These are phyloP conservation scores for Percopsis omiscomaycus DNA, from an alignment of 2,797 vertebrate genomes.

Conservation along the genomic window DNA sequence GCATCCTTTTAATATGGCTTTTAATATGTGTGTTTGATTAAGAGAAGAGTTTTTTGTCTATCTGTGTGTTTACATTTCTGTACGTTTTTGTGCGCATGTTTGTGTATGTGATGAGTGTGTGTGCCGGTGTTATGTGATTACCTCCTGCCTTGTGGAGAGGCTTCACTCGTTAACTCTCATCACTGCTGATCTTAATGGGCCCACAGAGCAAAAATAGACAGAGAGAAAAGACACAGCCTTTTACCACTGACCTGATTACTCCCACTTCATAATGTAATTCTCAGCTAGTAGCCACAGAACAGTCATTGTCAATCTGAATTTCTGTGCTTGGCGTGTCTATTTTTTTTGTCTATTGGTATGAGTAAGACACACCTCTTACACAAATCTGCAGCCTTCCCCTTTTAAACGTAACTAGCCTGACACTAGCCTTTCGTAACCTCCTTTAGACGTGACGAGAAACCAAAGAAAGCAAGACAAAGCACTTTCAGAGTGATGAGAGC, in stretches of 20 bases:
- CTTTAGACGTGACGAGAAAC: no score
- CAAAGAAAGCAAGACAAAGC: no score
- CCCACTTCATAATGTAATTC: background rate
- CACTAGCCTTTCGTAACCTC: no score
- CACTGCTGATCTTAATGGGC: conserved; percentile 77
- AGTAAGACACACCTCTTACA: no score
- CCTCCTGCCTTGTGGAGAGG: conserved; percentile 65
- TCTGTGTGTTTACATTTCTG: conserved; percentile 15
- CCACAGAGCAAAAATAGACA: conserved; percentile 71
- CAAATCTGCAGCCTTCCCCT: no score
- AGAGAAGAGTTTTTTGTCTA: background rate
- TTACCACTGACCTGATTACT: conserved; percentile 50
- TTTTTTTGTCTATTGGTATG: no score
- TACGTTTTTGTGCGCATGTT: conserved; percentile 3
- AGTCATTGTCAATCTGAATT: no score
- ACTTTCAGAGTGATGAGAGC: no score
- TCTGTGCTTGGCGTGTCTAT: no score
- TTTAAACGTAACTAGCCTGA: no score
- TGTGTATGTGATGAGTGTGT: background rate
- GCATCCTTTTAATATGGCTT: background rate
- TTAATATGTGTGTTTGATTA: conserved; percentile 12
- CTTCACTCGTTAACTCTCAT: conserved; percentile 76
- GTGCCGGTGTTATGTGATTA: conserved; percentile 58
- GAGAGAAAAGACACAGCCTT: conserved; percentile 53
- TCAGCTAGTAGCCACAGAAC: no score